phyloP scores from a whole-genome alignment of 2,888 invertebrate genomes.

The Hoplodrina ambigua region DNA sequence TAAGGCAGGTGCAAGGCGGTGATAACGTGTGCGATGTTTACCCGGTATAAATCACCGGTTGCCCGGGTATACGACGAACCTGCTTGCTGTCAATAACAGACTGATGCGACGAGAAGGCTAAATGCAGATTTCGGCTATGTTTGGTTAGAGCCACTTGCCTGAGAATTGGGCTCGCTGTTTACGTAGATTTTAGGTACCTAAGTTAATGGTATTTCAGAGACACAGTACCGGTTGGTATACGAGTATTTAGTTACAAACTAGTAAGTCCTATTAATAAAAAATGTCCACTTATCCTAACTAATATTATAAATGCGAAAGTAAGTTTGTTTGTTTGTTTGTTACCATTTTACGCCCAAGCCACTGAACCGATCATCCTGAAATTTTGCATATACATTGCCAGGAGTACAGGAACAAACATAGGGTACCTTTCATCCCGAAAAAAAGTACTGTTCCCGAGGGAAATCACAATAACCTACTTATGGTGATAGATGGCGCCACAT shows the following conservation, averaged over 20 bases:
- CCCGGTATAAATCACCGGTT: conserved; percentile 74
- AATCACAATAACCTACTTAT: too few relatives aligned
- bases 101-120: conserved; percentile 68
- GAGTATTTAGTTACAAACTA: neutral
- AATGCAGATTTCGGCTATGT: conserved; percentile 71
- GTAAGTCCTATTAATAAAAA: neutral
- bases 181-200: conserved; percentile 3
- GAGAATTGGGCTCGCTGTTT: conserved; percentile 20
- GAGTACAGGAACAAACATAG: too few relatives aligned
- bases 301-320: too few relatives aligned
- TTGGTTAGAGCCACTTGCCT: conserved; percentile 40
- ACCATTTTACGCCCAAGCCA: too few relatives aligned
- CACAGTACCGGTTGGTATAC: neutral
- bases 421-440: too few relatives aligned
- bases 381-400: too few relatives aligned
- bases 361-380: too few relatives aligned
- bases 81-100: conserved; percentile 78
- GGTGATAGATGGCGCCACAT: too few relatives aligned
- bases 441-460: too few relatives aligned
- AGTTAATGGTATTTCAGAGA: conserved; percentile 16
- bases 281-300: too few relatives aligned
- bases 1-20: conserved; percentile 83
- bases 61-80: conserved; percentile 56
- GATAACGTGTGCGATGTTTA: conserved; percentile 83
- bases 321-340: too few relatives aligned